Evolutionary conservation across 1,140 invertebrate genomes (phyloP), one percentile per base, ranked within the genome.

Genomic region (Diorhabda elongata): DNA sequence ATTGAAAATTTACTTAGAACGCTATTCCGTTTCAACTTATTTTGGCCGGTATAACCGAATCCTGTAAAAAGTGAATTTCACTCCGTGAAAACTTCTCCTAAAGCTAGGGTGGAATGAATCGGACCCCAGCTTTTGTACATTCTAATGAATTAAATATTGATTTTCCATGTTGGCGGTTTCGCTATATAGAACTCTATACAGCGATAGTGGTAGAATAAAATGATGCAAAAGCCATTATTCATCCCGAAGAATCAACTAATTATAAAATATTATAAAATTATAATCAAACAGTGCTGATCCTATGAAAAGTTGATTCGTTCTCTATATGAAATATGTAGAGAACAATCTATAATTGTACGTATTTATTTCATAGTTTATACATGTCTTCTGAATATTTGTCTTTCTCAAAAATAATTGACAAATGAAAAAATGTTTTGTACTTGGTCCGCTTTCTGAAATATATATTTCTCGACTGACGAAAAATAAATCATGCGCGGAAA

Each of bases 71-170:
- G 47, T 52, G 47, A 52, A 52, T 52, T 6, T 52, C n/a, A 26
- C 47, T 52, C n/a, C 47, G 47, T 52, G 47, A 52, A 52, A 52
- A 52, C n/a, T 52, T 52, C 47, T n/a, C 47, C 47, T 6, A 52
- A 52, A 52, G n/a, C 47, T 52, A 52, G 47, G n/a, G n/a, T 52
- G n/a, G 47, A 52, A 52, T 52, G 47, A 52, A 52, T 52, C n/a
- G 47, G 45, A n/a, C 47, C 47, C 47, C 6, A n/a, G 47, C 47
- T 52, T 52, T 52, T 52, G 47, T 52, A 52, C 6, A 52, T 52
- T 52, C 47, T 52, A 52, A 52, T 52, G 47, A 52, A 52, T 52
- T 52, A 52, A 52, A n/a, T 52, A 52, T 52, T 52, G 47, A 52
- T 52, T 52, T 52, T 52, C 47, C 47, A 52, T n/a, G 47, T 3